Conservation (phyloP, 2,888 invertebrate species). For the Macaria liturata region DNA sequence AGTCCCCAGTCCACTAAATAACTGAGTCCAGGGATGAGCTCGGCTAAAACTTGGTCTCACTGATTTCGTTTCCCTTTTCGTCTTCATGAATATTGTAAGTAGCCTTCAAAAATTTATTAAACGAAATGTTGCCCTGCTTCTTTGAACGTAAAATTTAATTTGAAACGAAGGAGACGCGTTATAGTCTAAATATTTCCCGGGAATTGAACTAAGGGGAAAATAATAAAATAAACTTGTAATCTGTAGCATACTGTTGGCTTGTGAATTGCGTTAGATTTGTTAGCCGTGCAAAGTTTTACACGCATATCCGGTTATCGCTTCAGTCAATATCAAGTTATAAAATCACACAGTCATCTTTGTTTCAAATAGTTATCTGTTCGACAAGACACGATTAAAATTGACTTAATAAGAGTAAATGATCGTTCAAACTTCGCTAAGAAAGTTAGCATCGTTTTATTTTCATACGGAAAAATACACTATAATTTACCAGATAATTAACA, state of each 20-base stretch:
- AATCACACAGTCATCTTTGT: no score
- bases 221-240: constrained; percentile 18
- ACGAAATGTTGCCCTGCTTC: constrained; percentile 44
- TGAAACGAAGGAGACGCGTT: constrained; percentile 34
- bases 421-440: no score
- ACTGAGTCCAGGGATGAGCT: constrained; percentile 29
- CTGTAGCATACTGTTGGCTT: constrained; percentile 8
- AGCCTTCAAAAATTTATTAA: constrained; percentile 49
- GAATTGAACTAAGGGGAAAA: constrained; percentile 20
- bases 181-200: constrained; percentile 42
- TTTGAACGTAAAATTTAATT: constrained; percentile 50
- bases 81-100: constrained; percentile 49
- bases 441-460: no score
- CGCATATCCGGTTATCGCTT: no score
- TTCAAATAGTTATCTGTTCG: no score
- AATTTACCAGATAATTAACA: no score
- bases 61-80: constrained; percentile 44
- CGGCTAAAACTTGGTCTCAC: constrained; percentile 40
- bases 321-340: no score
- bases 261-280: constrained; percentile 1
- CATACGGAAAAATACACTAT: no score
- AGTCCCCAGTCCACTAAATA: constrained; percentile 30
- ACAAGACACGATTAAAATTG: no score
- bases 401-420: no score
- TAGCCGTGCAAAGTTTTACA: no score